Evolutionary conservation across 2,797 vertebrate species (phyloP), one percentile per base, ranked within the genome.

Genomic region (Pelodytes ibericus): DNA sequence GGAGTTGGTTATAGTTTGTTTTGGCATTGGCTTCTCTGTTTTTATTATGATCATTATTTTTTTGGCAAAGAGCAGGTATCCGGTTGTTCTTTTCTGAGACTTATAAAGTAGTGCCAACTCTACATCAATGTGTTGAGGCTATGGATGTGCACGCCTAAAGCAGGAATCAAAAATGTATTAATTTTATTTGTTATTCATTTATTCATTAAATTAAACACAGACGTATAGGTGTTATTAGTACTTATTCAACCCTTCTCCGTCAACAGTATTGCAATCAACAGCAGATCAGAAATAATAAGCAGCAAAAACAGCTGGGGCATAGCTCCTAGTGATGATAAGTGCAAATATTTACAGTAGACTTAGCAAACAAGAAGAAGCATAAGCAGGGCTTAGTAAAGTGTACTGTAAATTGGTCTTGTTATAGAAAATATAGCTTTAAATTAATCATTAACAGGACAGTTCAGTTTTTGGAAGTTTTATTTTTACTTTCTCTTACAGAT

Each of bases 1-100:
- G 69, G 72, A 71, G 47, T 0, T 79, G 6, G 63, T 82, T 61
- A 67, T 63, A 39, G 16, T 8, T 73, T 77, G n/a, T 77, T 81
- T 81, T 79, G 76, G 71, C 68, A 66, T 41, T 49, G 39, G n/a
- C 30, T 7, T 6, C 53, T 10, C 27, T 16, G 39, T 20, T 71
- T 57, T 47, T 69, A 0, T 68, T 79, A 44, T 18, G 47, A 49
- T 69, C 25, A 63, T 68, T 59, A 69, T 10, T 56, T 77, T 39
- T 80, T 49, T 75, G 76, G 58, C 73, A 62, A 70, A 36, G 2
- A 10, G 27, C 36, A 70, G 47, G 26, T n/a, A 30, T 71, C 53
- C 26, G 16, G 39, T 16, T 58, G 39, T 30, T 22, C 51, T 39
- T 30, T 64, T 60, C 6, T 0, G 13, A 56, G 6, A 33, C 20